A percentile compares a stretch with the other conserved stretches of the same genome.
phyloP scores from a whole-genome alignment of 2,113 vertebrate species.

The Calcarius ornatus region DNA sequence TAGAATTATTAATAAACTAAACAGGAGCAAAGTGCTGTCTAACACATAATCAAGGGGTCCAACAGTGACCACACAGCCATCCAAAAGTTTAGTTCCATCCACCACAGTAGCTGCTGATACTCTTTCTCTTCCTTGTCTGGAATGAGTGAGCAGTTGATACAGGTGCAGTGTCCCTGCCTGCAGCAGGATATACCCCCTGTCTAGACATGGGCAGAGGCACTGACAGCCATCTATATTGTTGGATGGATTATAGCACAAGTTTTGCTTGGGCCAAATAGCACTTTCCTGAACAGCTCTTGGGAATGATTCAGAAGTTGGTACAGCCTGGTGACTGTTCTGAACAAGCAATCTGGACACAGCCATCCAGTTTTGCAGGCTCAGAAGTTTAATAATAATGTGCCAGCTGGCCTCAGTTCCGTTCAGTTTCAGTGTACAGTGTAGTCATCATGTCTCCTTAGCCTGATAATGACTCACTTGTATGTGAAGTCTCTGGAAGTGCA shows the following conservation, averaged over 20 bases:
- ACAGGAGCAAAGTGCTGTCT: background rate
- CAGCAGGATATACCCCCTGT: background rate
- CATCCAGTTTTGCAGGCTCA: background rate
- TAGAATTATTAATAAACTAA: background rate
- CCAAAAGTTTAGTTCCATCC: background rate
- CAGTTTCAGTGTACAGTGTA: background rate
- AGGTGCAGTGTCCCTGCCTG: accelerated
- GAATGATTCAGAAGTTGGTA: background rate
- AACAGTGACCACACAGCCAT: background rate
- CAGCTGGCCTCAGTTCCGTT: background rate
- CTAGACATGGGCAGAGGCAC: accelerated
- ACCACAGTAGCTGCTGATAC: background rate
- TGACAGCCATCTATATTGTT: background rate
- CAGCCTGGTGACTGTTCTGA: background rate
- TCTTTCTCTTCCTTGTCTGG: background rate
- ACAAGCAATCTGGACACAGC: background rate
- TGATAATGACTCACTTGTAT: background rate
- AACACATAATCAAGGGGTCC: background rate
- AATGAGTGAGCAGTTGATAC: background rate
- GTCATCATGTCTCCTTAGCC: background rate
- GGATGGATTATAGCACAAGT: background rate
- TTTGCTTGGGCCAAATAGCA: background rate
- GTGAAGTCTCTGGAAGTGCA: background rate
- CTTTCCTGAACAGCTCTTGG: background rate
- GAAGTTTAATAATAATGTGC: background rate